These are phyloP conservation scores for Takifugu ocellatus DNA, from an alignment of 2,797 vertebrate genomes.

Conservation along the genomic window DNA sequence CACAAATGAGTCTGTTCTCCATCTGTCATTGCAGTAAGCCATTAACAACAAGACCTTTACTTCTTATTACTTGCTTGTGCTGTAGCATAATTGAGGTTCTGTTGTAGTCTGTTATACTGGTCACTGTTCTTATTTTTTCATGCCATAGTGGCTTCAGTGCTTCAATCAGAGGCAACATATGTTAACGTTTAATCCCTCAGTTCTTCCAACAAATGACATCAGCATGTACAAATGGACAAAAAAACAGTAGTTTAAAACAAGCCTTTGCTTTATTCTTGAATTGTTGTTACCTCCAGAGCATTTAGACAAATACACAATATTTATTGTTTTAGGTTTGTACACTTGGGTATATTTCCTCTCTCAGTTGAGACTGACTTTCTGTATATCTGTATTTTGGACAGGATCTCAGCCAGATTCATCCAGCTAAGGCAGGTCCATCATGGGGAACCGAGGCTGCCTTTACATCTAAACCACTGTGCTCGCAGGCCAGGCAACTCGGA, in stretches of 20 bases:
- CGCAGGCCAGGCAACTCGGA: constrained; percentile 58
- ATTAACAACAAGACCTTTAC: neutral
- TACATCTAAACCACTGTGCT: constrained; percentile 41
- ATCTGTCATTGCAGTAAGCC: constrained; percentile 16
- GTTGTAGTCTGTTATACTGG: too few relatives aligned
- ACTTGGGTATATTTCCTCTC: constrained; percentile 7
- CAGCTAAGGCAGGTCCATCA: constrained; percentile 49
- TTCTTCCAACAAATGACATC: neutral
- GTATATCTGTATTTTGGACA: constrained; percentile 39
- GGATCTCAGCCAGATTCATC: constrained; percentile 49
- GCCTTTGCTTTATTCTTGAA: neutral
- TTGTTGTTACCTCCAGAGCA: too few relatives aligned
- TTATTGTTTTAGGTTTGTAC: neutral
- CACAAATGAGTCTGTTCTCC: constrained; percentile 28
- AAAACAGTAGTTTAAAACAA: too few relatives aligned
- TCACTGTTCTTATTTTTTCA: too few relatives aligned
- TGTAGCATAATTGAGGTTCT: too few relatives aligned
- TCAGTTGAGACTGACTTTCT: neutral
- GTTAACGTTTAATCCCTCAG: too few relatives aligned
- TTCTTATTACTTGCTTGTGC: too few relatives aligned
- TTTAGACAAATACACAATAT: too few relatives aligned
- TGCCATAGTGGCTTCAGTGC: too few relatives aligned
- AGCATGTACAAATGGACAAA: neutral
- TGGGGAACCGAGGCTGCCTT: constrained; percentile 52
- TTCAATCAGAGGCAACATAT: too few relatives aligned